These are phyloP conservation scores for Mesorhabditis belari DNA, from an alignment of 2,888 invertebrate species.

Conservation along the genomic window DNA sequence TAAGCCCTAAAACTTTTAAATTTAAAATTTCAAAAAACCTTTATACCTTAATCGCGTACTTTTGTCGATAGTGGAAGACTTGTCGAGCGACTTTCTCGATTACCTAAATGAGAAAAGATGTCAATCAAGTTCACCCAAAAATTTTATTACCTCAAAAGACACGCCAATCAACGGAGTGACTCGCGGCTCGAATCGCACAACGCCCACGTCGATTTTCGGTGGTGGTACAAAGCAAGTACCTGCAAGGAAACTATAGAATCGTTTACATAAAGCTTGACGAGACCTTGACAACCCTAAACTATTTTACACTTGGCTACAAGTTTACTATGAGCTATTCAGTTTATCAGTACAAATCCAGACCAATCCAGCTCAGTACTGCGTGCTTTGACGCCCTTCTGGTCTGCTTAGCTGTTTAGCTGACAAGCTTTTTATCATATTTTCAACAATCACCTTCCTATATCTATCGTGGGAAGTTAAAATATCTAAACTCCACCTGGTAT, in stretches of 20 bases:
- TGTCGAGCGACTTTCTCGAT: conserved; percentile 82
- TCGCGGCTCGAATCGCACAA: conserved; percentile 78
- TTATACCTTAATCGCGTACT: conserved; percentile 59
- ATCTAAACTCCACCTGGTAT: conserved; percentile 69
- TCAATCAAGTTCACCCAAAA: neutral
- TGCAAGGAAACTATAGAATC: conserved; percentile 45
- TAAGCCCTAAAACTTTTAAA: conserved; percentile 41
- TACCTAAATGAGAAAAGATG: conserved; percentile 54
- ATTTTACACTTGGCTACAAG: too few relatives aligned
- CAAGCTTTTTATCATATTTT: conserved; percentile 2
- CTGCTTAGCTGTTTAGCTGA: too few relatives aligned
- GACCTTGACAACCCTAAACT: too few relatives aligned
- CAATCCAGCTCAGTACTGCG: too few relatives aligned
- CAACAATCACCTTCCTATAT: conserved; percentile 4
- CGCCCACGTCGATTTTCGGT: conserved; percentile 92
- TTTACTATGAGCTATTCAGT: too few relatives aligned
- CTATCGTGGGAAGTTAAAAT: too few relatives aligned
- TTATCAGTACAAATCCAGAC: too few relatives aligned
- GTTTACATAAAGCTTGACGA: too few relatives aligned
- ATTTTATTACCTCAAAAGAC: conserved; percentile 64
- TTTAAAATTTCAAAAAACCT: neutral
- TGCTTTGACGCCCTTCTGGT: too few relatives aligned
- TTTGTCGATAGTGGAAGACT: conserved; percentile 80
- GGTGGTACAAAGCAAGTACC: conserved; percentile 80
- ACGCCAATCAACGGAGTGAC: conserved; percentile 68